Evolutionary conservation across 2,797 vertebrate species (phyloP).

Genomic region (Gymnoscopelus microlampas): DNA sequence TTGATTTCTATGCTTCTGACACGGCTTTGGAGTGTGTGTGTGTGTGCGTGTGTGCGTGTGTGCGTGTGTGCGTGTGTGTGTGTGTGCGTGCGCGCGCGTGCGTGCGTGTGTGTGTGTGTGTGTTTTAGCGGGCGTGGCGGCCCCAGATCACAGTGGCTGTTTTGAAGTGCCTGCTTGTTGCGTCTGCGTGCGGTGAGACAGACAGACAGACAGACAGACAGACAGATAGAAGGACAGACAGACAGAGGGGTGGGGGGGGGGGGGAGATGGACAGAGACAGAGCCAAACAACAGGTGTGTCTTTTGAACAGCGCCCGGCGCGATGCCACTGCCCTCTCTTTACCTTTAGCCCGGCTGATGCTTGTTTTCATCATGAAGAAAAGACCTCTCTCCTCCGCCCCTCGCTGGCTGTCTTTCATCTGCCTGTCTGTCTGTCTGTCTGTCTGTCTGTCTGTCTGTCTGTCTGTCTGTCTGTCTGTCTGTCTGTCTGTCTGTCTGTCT

Average conservation of each 20-base stretch:
- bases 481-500: too few relatives aligned
- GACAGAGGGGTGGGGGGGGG: slow-evolving; percentile 46
- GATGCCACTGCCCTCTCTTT: slow-evolving; percentile 75
- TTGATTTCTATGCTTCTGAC: slow-evolving; percentile 30
- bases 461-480: neutral
- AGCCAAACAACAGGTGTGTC: slow-evolving; percentile 86
- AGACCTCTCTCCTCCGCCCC: slow-evolving; percentile 77
- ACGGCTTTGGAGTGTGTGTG: neutral
- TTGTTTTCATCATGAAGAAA: slow-evolving; percentile 83
- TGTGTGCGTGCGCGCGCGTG: neutral
- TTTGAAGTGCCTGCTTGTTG: slow-evolving; percentile 81
- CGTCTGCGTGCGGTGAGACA: slow-evolving; percentile 75
- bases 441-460: slow-evolving; percentile 18
- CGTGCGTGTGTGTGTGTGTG: slow-evolving; percentile 30
- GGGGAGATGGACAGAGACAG: slow-evolving; percentile 73
- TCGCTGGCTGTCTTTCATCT: slow-evolving; percentile 80
- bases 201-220: slow-evolving; percentile 58
- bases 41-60: slow-evolving; percentile 36
- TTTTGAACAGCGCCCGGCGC: slow-evolving; percentile 78
- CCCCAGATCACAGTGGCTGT: slow-evolving; percentile 56
- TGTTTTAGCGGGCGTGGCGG: slow-evolving; percentile 68
- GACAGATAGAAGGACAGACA: slow-evolving; percentile 62
- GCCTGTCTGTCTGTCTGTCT: slow-evolving; percentile 57
- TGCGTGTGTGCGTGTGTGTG: slow-evolving; percentile 59
- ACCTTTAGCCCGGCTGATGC: slow-evolving; percentile 80